These are phyloP conservation scores for Tiaroga cobitis DNA, from an alignment of 2,797 vertebrate genomes.

Conservation along the genomic window DNA sequence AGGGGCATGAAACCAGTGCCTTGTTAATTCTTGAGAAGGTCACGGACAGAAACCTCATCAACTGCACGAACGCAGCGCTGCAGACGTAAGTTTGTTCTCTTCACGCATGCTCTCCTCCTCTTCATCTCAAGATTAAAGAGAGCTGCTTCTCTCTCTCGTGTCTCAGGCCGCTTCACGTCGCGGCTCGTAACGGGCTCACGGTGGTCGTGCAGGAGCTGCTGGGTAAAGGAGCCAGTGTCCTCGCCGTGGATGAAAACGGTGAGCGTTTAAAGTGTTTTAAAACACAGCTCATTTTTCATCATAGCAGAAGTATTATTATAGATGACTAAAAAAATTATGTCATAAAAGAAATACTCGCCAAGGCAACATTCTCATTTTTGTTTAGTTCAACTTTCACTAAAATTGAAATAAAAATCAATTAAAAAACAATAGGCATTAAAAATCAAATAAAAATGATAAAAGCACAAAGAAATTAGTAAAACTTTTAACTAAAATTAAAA, in stretches of 20 bases:
- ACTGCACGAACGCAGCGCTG: constrained; percentile 83
- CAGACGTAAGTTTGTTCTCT: constrained; percentile 58
- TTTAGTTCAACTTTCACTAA: neutral
- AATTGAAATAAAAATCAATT: neutral
- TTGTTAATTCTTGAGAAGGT: constrained; percentile 89
- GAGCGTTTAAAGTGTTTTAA: constrained; percentile 54
- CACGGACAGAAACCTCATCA: constrained; percentile 86
- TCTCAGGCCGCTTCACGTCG: constrained; percentile 90
- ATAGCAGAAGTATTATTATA: neutral
- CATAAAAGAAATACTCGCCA: neutral
- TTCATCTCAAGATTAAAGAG: neutral
- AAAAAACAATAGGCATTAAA: neutral
- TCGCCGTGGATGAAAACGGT: constrained; percentile 97
- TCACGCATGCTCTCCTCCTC: constrained; percentile 8
- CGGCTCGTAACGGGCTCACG: constrained; percentile 90
- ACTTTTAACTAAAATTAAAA: neutral
- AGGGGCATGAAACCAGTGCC: constrained; percentile 91
- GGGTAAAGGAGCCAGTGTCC: constrained; percentile 94
- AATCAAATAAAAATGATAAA: neutral
- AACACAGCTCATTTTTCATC: neutral
- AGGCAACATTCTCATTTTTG: neutral
- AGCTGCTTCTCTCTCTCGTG: neutral
- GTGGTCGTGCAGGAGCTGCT: constrained; percentile 96
- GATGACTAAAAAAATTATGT: neutral
- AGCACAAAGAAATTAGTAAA: neutral